Conservation (phyloP, 2,797 vertebrate genomes). For the Myotis daubentonii region DNA sequence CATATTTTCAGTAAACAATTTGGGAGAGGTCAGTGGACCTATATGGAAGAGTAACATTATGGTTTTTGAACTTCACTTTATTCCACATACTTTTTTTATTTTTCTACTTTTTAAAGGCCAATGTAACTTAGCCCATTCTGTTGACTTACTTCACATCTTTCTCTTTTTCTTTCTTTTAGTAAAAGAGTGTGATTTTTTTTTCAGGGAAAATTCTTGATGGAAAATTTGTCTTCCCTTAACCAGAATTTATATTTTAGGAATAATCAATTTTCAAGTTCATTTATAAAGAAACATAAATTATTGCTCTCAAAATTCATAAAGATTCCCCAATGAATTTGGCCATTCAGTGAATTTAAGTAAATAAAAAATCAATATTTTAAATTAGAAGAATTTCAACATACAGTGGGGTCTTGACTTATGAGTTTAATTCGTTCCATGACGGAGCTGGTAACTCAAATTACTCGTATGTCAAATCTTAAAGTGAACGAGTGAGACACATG, state of each 20-base stretch:
- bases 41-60: neutral
- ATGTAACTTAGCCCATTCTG: neutral
- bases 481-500: too few species aligned
- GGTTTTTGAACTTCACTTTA: neutral
- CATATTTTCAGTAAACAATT: neutral
- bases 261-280: conserved; percentile 31
- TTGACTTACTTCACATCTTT: neutral
- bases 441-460: too few species aligned
- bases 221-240: neutral
- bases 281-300: neutral
- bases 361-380: conserved; percentile 44
- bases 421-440: too few species aligned
- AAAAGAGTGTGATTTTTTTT: neutral
- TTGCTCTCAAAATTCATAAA: neutral
- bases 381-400: conserved; percentile 6
- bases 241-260: conserved; percentile 41
- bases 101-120: neutral
- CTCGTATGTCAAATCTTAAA: too few species aligned
- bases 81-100: neutral
- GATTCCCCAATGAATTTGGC: neutral
- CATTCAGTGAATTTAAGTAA: conserved; percentile 5
- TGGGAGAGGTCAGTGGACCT: neutral
- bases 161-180: neutral
- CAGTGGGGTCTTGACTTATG: too few species aligned
- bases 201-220: neutral